Evolutionary conservation across 2,113 vertebrate species (phyloP).

Genomic region (Psilopogon haemacephalus): DNA sequence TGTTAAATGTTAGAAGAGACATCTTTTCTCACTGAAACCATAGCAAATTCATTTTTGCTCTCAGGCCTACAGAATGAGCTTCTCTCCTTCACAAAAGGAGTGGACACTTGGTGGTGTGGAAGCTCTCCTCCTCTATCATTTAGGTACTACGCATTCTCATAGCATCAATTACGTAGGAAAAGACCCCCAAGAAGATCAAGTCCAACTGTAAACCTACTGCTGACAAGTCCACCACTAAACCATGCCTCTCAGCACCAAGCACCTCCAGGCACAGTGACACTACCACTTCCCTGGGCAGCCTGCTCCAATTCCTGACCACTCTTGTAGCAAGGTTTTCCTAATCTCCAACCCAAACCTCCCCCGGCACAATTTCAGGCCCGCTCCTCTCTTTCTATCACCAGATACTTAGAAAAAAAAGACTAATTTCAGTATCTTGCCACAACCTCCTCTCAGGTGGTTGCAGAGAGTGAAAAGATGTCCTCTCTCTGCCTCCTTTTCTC

Average conservation of each 20-base stretch:
- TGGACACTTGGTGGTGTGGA: not conserved
- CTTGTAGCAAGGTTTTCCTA: not conserved
- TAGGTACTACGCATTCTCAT: not conserved
- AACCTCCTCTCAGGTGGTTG: not conserved
- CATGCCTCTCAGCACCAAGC: not conserved
- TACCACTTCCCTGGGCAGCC: not conserved
- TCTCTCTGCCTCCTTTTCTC: not conserved
- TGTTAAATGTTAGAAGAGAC: not conserved
- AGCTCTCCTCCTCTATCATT: not conserved
- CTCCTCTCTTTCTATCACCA: not conserved
- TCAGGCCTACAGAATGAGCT: not conserved
- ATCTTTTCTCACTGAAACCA: not conserved
- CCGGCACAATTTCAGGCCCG: not conserved
- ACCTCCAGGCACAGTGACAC: too few relatives aligned
- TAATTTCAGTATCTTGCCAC: fast-evolving
- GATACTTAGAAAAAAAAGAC: not conserved
- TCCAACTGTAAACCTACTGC: too few relatives aligned
- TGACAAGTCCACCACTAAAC: not conserved
- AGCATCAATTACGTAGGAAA: not conserved
- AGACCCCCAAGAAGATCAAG: too few relatives aligned
- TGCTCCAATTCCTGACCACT: not conserved
- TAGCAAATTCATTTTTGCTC: not conserved
- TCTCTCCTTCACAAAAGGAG: not conserved
- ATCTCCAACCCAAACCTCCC: too few relatives aligned
- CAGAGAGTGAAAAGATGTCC: not conserved